Evolutionary conservation across 2,888 invertebrate species (phyloP).

Genomic region (Entomobrya multifasciata): DNA sequence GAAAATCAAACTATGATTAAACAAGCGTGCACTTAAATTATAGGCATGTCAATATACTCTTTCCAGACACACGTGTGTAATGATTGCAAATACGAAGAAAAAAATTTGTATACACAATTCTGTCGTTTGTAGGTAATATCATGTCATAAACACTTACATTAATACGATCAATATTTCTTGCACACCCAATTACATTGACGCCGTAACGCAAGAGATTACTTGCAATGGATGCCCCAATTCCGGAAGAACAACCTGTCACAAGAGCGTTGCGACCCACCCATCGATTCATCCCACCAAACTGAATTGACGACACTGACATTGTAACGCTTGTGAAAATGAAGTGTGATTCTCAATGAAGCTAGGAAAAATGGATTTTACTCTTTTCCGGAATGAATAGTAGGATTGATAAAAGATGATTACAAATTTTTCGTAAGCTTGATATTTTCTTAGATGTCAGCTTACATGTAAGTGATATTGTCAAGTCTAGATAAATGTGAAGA

Average conservation of each 20-base stretch:
- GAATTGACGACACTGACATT: slow-evolving; percentile 24
- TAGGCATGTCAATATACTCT: no score
- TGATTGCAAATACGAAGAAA: neutral
- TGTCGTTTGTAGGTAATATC: neutral
- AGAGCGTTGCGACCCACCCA: slow-evolving; percentile 74
- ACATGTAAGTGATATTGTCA: no score
- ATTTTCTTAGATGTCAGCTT: no score
- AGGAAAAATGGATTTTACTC: no score
- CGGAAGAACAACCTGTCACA: slow-evolving; percentile 75
- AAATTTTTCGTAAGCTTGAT: no score
- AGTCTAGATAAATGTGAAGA: no score
- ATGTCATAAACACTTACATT: slow-evolving; percentile 25
- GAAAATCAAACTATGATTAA: no score
- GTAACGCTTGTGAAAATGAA: no score
- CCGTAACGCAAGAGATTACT: slow-evolving; percentile 73
- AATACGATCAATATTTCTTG: slow-evolving; percentile 49
- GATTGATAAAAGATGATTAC: no score
- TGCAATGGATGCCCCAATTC: slow-evolving; percentile 69
- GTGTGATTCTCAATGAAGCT: no score
- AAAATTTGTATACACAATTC: neutral
- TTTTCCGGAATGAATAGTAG: no score
- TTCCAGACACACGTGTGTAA: neutral
- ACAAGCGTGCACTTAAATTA: no score
- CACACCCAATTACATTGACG: slow-evolving; percentile 74
- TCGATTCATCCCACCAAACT: slow-evolving; percentile 70